A percentile compares a stretch with the other conserved stretches of the same genome.
Conservation (phyloP, 2,113 vertebrate species). For the Thomomys bottae region DNA sequence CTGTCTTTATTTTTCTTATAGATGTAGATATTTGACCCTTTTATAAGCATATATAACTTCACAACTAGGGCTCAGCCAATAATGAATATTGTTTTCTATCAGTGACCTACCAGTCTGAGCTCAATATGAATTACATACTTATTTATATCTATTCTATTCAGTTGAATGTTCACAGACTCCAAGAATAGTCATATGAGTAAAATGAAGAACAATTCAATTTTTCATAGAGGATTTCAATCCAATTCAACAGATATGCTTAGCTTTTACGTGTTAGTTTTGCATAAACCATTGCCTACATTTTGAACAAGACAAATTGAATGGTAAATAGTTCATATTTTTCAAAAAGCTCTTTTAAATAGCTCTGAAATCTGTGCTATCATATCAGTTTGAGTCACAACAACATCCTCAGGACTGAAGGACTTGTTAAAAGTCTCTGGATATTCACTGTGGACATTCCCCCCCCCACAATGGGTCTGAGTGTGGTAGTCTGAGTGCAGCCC, state of each 20-base stretch:
- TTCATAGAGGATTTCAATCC: neutral
- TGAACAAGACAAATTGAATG: neutral
- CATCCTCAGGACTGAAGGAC: neutral
- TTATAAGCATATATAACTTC: neutral
- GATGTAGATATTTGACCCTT: neutral
- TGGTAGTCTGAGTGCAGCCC: neutral
- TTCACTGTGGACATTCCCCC: no score
- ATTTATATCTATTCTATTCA: neutral
- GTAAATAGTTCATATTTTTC: neutral
- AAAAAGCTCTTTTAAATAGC: neutral
- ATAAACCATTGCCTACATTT: neutral
- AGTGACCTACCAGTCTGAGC: neutral
- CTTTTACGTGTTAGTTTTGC: neutral
- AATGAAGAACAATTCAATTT: neutral
- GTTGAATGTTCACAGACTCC: neutral
- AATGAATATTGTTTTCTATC: neutral
- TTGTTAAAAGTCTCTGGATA: neutral
- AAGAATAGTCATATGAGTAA: neutral
- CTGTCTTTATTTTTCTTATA: neutral
- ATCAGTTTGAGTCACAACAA: neutral
- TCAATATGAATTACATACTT: neutral
- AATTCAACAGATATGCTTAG: neutral
- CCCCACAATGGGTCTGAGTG: no score
- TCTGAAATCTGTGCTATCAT: neutral
- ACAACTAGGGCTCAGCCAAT: neutral